Percentiles rank a stretch among this genome's conserved stretches.
Evolutionary conservation across 2,797 vertebrate species (phyloP).

Genomic region (Dipus sagitta): DNA sequence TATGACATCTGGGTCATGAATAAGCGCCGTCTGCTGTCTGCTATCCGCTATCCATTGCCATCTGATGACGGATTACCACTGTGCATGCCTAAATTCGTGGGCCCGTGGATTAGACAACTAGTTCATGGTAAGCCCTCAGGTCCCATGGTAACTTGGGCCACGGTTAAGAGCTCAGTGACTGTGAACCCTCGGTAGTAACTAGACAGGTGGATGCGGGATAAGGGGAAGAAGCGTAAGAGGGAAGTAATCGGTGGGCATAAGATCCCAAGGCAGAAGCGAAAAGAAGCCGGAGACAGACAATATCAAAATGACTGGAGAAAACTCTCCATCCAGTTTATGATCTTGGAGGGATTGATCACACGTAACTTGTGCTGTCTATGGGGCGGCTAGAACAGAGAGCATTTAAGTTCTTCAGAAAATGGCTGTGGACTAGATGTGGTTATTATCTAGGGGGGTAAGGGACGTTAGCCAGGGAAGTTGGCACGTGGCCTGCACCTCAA

Average conservation of each 20-base stretch:
- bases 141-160: neutral
- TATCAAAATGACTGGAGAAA: neutral
- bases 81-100: neutral
- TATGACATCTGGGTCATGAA: neutral
- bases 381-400: neutral
- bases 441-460: neutral
- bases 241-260: neutral
- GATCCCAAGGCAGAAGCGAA: neutral
- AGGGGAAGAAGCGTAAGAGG: neutral
- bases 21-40: too few relatives aligned
- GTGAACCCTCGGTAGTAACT: neutral
- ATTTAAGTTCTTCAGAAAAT: neutral
- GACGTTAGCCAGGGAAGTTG: neutral
- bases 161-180: neutral
- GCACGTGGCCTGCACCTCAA: slow-evolving; percentile 15
- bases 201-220: neutral
- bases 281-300: neutral
- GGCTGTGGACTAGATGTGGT: neutral
- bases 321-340: neutral
- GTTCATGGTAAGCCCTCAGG: neutral
- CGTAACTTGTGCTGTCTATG: neutral
- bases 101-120: neutral
- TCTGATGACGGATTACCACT: neutral
- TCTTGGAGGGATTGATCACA: neutral
- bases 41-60: neutral